A percentile compares a stretch with the other conserved stretches of the same genome.
Evolutionary conservation across 2,888 invertebrate species (phyloP).

Genomic region (Dynastes tityus): DNA sequence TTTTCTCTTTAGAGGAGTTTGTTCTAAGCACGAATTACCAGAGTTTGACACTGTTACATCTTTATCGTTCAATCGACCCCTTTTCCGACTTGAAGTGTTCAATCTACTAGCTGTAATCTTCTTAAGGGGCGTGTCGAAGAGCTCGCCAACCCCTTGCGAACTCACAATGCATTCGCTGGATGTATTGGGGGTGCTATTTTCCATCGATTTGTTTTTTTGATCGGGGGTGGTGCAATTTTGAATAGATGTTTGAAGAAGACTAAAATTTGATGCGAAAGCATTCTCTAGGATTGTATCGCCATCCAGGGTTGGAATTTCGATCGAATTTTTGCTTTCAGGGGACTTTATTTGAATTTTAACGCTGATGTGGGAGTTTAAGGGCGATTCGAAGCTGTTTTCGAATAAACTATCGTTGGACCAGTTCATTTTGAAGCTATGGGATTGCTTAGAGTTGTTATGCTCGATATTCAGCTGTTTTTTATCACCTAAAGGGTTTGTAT

Average conservation of each 20-base stretch:
- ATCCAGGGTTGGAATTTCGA: conserved; percentile 42
- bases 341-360: neutral
- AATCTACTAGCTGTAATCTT: neutral
- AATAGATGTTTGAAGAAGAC: conserved; percentile 2
- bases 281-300: conserved; percentile 53
- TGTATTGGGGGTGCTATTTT: conserved; percentile 43
- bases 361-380: neutral
- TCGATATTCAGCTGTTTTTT: neutral
- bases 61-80: conserved; percentile 25
- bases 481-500: neutral
- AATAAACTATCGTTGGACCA: conserved; percentile 63
- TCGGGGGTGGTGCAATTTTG: neutral
- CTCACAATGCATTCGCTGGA: conserved; percentile 48
- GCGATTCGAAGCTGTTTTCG: conserved; percentile 61
- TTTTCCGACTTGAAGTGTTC: conserved; percentile 24
- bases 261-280: conserved; percentile 54
- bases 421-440: conserved; percentile 23
- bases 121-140: conserved; percentile 22
- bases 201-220: conserved; percentile 19
- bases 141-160: conserved; percentile 48
- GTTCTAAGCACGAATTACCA: conserved; percentile 62
- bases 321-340: neutral
- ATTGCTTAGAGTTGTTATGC: neutral
- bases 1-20: conserved; percentile 60
- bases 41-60: conserved; percentile 12